These are phyloP conservation scores for Plecotus auritus DNA, from an alignment of 2,113 vertebrate species.

Conservation along the genomic window DNA sequence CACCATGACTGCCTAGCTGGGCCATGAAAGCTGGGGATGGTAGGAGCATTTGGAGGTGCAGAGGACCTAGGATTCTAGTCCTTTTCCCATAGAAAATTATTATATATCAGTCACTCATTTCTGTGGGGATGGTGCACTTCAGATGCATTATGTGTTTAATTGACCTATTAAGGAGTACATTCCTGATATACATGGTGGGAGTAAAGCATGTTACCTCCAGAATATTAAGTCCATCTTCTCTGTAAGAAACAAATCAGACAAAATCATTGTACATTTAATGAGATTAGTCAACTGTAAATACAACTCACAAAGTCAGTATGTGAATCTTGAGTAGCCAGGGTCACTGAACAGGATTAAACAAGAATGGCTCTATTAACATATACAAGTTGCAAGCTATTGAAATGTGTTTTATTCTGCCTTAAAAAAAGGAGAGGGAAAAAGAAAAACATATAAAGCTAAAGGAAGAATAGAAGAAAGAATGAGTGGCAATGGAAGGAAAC, in stretches of 20 bases:
- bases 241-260: neutral
- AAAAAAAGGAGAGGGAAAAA: neutral
- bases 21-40: neutral
- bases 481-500: neutral
- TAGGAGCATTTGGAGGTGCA: neutral
- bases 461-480: neutral
- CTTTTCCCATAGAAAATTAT: neutral
- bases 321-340: neutral
- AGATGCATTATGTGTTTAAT: neutral
- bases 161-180: neutral
- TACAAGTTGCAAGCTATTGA: neutral
- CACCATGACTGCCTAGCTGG: neutral
- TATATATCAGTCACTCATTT: neutral
- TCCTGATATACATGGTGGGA: neutral
- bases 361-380: neutral
- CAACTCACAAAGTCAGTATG: neutral
- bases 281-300: neutral
- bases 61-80: neutral
- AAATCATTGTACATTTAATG: neutral
- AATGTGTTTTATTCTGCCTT: neutral
- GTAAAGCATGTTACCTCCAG: neutral
- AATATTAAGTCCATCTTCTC: neutral
- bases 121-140: neutral
- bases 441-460: neutral
- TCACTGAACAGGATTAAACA: neutral